Conservation (phyloP, 2,113 vertebrate genomes). For the Tetrao urogallus region DNA sequence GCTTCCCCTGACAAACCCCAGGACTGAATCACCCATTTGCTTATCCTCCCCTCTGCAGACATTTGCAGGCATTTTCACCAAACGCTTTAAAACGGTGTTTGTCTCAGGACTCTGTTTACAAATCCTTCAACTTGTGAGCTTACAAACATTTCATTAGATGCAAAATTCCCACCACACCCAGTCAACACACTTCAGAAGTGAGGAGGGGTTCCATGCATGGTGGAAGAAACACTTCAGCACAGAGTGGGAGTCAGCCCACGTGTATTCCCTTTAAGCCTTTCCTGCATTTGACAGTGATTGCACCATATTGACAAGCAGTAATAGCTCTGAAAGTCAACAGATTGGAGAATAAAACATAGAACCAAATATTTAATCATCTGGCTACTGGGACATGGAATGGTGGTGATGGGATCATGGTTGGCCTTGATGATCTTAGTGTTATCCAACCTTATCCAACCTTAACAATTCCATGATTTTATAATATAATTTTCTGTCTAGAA, state of each 20-base stretch:
- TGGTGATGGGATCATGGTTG: no score
- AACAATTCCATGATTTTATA: no score
- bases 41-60: not conserved
- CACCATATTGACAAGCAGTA: not conserved
- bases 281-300: not conserved
- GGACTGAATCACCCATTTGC: not conserved
- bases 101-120: not conserved
- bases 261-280: not conserved
- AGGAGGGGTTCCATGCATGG: not conserved
- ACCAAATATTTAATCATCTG: rapidly evolving
- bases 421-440: no score
- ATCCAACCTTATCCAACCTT: no score
- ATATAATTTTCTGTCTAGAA: not conserved
- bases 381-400: not conserved
- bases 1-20: not conserved
- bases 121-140: not conserved
- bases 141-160: slow-evolving; percentile 17
- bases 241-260: not conserved
- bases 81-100: not conserved
- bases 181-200: not conserved
- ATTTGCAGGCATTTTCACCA: not conserved
- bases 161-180: slow-evolving; percentile 13
- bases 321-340: not conserved
- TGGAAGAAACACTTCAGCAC: not conserved
- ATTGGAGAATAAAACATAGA: slow-evolving; percentile 20